Percentiles rank a stretch among this genome's conserved stretches.
Conservation (phyloP, 2,113 vertebrate genomes). For the Poeciliopsis prolifica region DNA sequence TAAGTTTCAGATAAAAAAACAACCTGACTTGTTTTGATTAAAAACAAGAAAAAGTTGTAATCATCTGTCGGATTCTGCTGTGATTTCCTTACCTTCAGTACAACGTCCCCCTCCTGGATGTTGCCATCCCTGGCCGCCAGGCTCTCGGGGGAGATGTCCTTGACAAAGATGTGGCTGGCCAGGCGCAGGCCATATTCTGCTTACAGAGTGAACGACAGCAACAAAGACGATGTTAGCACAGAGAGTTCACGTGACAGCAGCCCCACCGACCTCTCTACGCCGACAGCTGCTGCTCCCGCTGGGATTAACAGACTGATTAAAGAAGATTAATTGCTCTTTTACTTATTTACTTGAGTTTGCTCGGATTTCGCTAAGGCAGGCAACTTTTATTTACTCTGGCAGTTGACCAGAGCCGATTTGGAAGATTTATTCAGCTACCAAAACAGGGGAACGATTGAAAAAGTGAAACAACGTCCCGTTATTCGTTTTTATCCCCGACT, state of each 20-base stretch:
- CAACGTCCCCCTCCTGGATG: slow-evolving; percentile 99
- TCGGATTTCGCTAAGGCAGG: slow-evolving; percentile 66
- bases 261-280: slow-evolving; percentile 20
- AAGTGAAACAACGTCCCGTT: not conserved
- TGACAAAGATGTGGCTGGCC: slow-evolving; percentile 99
- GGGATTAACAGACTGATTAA: slow-evolving; percentile 69
- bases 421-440: slow-evolving; percentile 47
- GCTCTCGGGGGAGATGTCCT: slow-evolving; percentile 99
- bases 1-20: not conserved
- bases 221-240: slow-evolving; percentile 79
- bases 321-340: slow-evolving; percentile 76
- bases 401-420: slow-evolving; percentile 57
- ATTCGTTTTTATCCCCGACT: slow-evolving; percentile 38
- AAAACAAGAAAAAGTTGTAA: not conserved
- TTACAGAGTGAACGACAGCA: slow-evolving; percentile 80
- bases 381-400: slow-evolving; percentile 64
- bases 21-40: not conserved
- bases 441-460: slow-evolving; percentile 11
- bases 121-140: slow-evolving; percentile 97
- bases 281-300: slow-evolving; percentile 44
- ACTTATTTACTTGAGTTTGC: slow-evolving; percentile 70
- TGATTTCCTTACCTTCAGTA: slow-evolving; percentile 88
- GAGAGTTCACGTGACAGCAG: slow-evolving; percentile 58
- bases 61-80: not conserved
- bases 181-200: slow-evolving; percentile 98